Evolutionary conservation across 2,797 vertebrate species (phyloP).

Genomic region (Margarornis squamiger): DNA sequence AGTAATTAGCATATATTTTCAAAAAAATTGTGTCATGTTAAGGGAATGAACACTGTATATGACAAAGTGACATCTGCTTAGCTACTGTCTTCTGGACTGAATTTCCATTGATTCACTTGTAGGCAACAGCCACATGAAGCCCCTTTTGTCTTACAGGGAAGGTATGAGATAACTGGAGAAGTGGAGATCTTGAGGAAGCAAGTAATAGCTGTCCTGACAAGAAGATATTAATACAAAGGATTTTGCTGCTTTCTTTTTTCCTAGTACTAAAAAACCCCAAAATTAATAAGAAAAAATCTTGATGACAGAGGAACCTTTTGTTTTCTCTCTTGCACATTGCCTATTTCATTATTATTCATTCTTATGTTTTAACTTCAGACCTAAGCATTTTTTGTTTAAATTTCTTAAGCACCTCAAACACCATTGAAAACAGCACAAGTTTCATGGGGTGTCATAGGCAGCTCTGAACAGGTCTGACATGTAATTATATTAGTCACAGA

Average conservation of each 20-base stretch:
- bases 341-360: not conserved
- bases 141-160: not conserved
- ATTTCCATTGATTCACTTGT: not conserved
- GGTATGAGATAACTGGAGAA: not conserved
- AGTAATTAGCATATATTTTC: not conserved
- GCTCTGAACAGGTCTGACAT: not conserved
- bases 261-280: not conserved
- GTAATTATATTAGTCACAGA: not conserved
- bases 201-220: not conserved
- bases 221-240: not conserved
- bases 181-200: not conserved
- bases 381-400: not conserved
- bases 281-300: not conserved
- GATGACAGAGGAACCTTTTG: not conserved
- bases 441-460: conserved; percentile 6
- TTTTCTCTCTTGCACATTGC: not conserved
- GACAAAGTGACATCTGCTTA: not conserved
- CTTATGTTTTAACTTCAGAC: not conserved
- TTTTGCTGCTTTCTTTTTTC: not conserved
- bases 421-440: not conserved
- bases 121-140: not conserved
- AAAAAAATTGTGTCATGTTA: not conserved
- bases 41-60: not conserved
- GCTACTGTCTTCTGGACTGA: not conserved
- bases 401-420: conserved; percentile 16